Conservation (phyloP, 1,140 invertebrate genomes). For the Acromyrmex charruanus region DNA sequence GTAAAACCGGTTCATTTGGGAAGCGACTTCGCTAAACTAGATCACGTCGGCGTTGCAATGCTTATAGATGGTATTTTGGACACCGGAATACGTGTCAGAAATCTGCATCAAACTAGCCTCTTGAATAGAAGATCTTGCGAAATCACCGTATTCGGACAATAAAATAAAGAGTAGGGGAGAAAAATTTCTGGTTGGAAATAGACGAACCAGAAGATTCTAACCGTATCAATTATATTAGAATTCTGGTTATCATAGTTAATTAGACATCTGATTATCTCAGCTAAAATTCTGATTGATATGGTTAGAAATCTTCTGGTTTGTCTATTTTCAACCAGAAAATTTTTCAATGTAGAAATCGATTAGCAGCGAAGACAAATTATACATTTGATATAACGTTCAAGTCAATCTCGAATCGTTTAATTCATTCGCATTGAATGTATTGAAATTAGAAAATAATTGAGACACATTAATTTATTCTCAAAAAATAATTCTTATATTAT, state of each 20-base stretch:
- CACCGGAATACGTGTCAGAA: neutral
- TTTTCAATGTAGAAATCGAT: too few species aligned
- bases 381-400: neutral
- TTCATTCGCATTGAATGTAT: neutral
- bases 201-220: too few species aligned
- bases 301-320: too few species aligned
- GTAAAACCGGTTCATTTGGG: conserved; percentile 14
- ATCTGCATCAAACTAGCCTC: neutral
- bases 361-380: neutral
- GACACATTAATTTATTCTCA: too few species aligned
- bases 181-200: too few species aligned
- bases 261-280: too few species aligned
- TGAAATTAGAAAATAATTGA: neutral
- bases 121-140: neutral
- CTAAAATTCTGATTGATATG: too few species aligned
- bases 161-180: neutral
- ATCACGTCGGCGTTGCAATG: neutral
- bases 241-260: too few species aligned
- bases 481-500: neutral
- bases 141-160: neutral
- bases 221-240: too few species aligned
- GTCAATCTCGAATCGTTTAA: neutral
- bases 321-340: too few species aligned
- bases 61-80: neutral
- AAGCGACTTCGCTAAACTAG: neutral